Percentiles rank a stretch among this genome's conserved stretches.
phyloP scores from a whole-genome alignment of 1,140 invertebrate genomes.

The Hydropsyche tenuis region DNA sequence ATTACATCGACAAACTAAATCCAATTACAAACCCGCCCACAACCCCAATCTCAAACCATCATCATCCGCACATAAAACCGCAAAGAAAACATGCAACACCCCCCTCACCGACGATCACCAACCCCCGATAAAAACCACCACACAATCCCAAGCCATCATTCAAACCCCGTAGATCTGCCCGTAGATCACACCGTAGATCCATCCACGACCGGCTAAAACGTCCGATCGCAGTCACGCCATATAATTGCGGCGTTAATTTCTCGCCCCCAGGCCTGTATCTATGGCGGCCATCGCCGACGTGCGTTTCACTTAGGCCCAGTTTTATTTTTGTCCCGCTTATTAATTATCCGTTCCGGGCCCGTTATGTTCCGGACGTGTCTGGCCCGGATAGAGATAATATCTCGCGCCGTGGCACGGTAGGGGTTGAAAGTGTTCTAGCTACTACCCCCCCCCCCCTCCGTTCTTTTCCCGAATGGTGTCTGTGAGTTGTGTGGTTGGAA shows the following conservation, averaged over 20 bases:
- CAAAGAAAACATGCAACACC: too few species aligned
- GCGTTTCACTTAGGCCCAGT: constrained; percentile 30
- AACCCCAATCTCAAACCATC: too few species aligned
- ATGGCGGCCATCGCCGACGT: constrained; percentile 10
- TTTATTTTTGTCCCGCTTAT: constrained; percentile 49
- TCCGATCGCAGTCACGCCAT: constrained; percentile 24
- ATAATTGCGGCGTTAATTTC: constrained; percentile 39
- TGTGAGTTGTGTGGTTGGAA: too few species aligned
- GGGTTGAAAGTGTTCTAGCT: not conserved
- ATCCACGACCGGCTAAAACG: not conserved
- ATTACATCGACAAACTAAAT: too few species aligned
- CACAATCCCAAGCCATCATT: too few species aligned
- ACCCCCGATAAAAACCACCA: too few species aligned
- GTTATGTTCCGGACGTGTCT: constrained; percentile 49
- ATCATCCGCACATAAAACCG: too few species aligned
- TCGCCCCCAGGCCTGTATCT: not conserved
- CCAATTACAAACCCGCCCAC: too few species aligned
- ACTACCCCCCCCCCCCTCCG: not conserved
- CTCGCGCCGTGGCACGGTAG: constrained; percentile 30
- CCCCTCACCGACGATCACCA: too few species aligned
- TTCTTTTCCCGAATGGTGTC: too few species aligned
- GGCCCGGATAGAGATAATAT: constrained; percentile 47
- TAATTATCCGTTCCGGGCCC: constrained; percentile 49
- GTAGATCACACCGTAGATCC: too few species aligned
- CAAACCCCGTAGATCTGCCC: too few species aligned